Evolutionary conservation across 2,113 vertebrate species (phyloP), one percentile per base, ranked within the genome.

Genomic region (Macroglossus sobrinus): DNA sequence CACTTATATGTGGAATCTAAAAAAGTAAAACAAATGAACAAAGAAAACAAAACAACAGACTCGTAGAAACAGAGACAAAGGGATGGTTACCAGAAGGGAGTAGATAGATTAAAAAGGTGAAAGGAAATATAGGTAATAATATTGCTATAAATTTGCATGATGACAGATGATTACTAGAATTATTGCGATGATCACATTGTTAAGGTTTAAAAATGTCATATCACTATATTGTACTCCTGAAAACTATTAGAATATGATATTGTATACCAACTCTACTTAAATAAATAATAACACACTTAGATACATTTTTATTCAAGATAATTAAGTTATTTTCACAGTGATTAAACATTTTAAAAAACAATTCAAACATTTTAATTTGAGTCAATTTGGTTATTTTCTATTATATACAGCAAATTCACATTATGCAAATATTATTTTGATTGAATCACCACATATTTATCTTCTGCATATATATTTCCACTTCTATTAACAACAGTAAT

Each of bases 251-350:
- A 78, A 78, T 53, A 13, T 72, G 43, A n/a, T 72, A 72, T 22
- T 69, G 66, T 76, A 76, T 45, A 22, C 4, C 45, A n/a, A 76
- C 74, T n/a, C 33, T 33, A 47, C 16, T 47, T 47, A 75, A 40
- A 45, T 50, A 50, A 50, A 72, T 47, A 55, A 71, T 33, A 55
- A 71, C 30, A 84, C 16, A n/a, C 28, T n/a, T 55, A 57, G 12
- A 79, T 35, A 87, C 8, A 59, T 59, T 86, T 95, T 87, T 91
- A 84, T 71, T 96, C 59, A 81, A 92, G 61, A 88, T 45, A 10
- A 78, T 63, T 7, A 93, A 71, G 30, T 43, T 86, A 63, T 75
- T 90, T 78, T 89, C 33, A 75, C 8, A 78, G 8, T 33, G 38
- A 57, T 68, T 90, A 91, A 93, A 79, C 38, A 40, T 53, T 81